These are phyloP conservation scores for Chionomys nivalis DNA, from an alignment of 2,113 vertebrate genomes.

Conservation along the genomic window DNA sequence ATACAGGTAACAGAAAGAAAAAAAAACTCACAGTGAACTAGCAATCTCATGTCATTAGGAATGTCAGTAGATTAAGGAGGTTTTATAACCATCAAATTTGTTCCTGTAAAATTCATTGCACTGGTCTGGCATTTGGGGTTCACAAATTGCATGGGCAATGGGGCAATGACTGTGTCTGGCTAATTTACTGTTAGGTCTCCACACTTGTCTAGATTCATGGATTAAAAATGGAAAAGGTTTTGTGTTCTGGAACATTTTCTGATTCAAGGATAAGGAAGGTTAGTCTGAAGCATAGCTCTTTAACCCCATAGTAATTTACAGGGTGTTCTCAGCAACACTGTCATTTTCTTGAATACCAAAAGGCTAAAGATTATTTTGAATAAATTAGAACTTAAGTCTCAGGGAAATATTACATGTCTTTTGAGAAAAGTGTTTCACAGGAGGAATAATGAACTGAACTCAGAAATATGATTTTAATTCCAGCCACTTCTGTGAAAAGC, in stretches of 20 bases:
- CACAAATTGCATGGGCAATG: constrained; percentile 48
- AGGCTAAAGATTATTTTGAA: constrained; percentile 82
- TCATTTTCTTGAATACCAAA: constrained; percentile 83
- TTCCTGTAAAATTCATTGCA: constrained; percentile 60
- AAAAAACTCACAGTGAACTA: neutral
- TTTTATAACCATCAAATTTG: constrained; percentile 62
- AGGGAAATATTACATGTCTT: constrained; percentile 60
- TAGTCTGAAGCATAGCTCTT: constrained; percentile 71
- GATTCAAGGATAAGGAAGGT: constrained; percentile 83
- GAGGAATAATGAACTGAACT: constrained; percentile 48
- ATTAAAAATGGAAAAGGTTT: constrained; percentile 79
- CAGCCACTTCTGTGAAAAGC: neutral
- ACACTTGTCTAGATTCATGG: constrained; percentile 77
- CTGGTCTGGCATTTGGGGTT: constrained; percentile 57
- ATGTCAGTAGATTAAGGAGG: constrained; percentile 26
- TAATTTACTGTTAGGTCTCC: constrained; percentile 82
- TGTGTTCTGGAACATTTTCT: constrained; percentile 82
- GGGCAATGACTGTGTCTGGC: constrained; percentile 53
- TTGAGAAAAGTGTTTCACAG: constrained; percentile 52
- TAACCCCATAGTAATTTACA: constrained; percentile 76
- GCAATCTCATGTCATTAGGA: constrained; percentile 32
- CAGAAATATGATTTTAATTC: constrained; percentile 43
- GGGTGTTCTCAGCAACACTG: constrained; percentile 72
- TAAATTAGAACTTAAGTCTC: constrained; percentile 82
- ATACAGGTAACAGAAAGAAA: neutral